Base-by-base conservation (phyloP, 92 coral and sea anemone species). In the Zoanthus gigantus region DNA sequence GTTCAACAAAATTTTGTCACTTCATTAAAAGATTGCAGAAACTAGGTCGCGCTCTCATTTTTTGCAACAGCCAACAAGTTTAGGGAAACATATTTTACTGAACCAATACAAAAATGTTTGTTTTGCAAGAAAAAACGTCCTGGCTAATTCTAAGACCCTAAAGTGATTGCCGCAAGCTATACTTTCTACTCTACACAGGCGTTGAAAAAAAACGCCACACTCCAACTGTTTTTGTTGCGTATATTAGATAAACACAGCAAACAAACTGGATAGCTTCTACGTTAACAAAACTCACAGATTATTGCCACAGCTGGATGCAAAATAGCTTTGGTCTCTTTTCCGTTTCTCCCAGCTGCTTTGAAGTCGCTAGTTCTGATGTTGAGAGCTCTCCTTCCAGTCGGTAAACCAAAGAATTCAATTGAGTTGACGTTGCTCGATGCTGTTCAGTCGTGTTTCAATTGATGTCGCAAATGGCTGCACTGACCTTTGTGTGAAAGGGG, bases 401-500 rank as follows among this genome's bases (percentile, higher is more conserved):
- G 32, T 23, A 48, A 30, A 4, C 13, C 65, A 23, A 6, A 29
- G 23, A 7, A 5, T 77, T 53, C 14, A 42, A 66, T 46, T 44
- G 37, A 52, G 5, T 65, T 66, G 75, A 46, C 34, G 31, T 54
- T 79, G 12, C 57, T 23, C 29, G 12, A 3, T 16, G 65, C 66
- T 66, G 56, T 81, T 81, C 23, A 23, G 23, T 67, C 75, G 85
- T 81, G 85, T 66, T 81, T 16, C 16, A 14, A 10, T 3, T 13
- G 37, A 29, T 37, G 72, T 65, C 75, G 60, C 61, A 28, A 63
- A 14, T 29, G 15, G 72, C 28, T 48, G 17, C 57, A 37, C 15
- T 79, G 85, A 81, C 85, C 85, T 81, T 65, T 47, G 61, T 58
- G 85, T 66, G 85, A 66, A 65, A 61, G n/a, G 52, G 60, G 45